Evolutionary conservation across 2,888 invertebrate species (phyloP), one percentile per base, ranked within the genome.

Genomic region (Drosophila mayaguana): DNA sequence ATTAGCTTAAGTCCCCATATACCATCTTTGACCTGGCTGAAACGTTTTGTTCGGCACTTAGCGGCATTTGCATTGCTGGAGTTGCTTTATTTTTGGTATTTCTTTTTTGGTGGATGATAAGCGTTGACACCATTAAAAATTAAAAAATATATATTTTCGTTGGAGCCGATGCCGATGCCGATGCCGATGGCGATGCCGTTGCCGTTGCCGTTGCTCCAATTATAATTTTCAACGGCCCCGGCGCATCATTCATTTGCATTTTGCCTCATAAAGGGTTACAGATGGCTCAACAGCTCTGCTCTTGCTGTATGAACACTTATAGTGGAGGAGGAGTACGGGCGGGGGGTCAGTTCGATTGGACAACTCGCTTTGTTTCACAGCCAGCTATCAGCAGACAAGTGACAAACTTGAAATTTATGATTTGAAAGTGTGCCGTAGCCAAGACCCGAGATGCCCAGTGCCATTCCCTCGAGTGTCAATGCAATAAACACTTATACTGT

Each of bases 111-210:
- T 61, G 50, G 64, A 46, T 72, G 88, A 88, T 88, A 88, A 89
- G 89, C 77, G 75, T 65, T 89, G 88, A 89, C 88, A 89, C 83
- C 89, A 88, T 88, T 88, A 87, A 84, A 88, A 83, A 84, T 78
- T 77, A 81, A 85, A 85, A 83, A 79, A 75, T 65, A 62, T 71
- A 77, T 72, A 63, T 65, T 53, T 55, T 55, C 63, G 50, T 55
- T 55, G 42, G 42, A 32, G 42, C 42, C 28, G 40, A 2, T 54
- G 54, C 54, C 38, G 25, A 14, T 40, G 83, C 40, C 28, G 54
- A 2, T 54, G 54, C 54, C 20, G 55, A 2, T 55, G 55, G 42
- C 40, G 55, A 16, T 42, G 83, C 88, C 22, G 54, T n/a, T 38
- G 83, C 40, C 20, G 55, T 3, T 55, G 55, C 55, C 40, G 55